Evolutionary conservation across 2,113 vertebrate genomes (phyloP), one percentile per base, ranked within the genome.

Genomic region (Lasiurus cinereus): DNA sequence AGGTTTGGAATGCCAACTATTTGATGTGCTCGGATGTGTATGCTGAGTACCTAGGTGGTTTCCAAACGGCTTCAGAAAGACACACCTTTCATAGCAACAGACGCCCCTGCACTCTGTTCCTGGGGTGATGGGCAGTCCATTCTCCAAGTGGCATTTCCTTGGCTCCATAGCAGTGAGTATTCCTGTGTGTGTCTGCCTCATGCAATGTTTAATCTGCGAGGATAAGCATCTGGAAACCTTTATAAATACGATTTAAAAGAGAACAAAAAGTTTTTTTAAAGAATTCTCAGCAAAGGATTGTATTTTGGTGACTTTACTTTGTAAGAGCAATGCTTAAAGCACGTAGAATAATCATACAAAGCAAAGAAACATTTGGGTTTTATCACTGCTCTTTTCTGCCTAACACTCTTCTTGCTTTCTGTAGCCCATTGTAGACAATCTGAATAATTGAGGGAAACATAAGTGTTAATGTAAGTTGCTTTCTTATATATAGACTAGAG

Each of bases 261-360:
- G 56, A 93, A 96, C 96, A 95, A 79, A 93, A 86, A 24, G 31
- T 76, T 76, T 77, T 56, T 56, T 21, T 3, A 31, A 96, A 94
- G 78, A 93, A 96, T 96, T 50, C 73, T 87, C 85, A 10, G 0
- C 77, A 87, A 69, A 97, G 93, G 89, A 39, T 72, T 87, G 70
- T 94, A 94, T 97, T 93, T n/a, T 70, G 83, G 83, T 84, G 66
- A 84, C 67, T 94, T 90, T 48, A n/a, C 74, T 96, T 92, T 92
- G 84, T 64, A 87, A 1, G 72, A 89, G 48, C 88, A 80, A 80
- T 83, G 80, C 94, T 89, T 79, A 73, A 73, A 80, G 22, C 69
- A 16, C 74, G 73, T 62, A 27, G 84, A 52, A 76, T 54, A 59
- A 83, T 84, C 80, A 27, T 10, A 74, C 67, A 92, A 86, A 93